Conservation (phyloP, 2,113 vertebrate genomes). For the Ivindomyrus marchei region DNA sequence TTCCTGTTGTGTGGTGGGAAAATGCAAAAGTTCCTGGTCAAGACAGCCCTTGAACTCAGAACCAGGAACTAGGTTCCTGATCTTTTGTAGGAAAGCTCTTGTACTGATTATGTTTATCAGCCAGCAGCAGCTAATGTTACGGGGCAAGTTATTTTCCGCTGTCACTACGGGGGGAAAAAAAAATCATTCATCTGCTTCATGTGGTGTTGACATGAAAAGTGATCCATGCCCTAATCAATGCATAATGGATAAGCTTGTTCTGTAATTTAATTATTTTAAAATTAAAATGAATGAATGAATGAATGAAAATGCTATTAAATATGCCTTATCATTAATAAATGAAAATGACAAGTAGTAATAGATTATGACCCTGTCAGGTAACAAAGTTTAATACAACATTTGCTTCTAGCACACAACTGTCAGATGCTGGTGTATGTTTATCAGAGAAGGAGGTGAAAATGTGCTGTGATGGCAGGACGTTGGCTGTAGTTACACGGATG, state of each 20-base stretch:
- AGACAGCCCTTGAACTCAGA: background rate
- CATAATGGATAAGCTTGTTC: background rate
- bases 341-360: background rate
- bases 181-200: background rate
- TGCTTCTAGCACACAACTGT: background rate
- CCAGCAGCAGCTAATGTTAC: background rate
- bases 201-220: background rate
- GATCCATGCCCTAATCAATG: background rate
- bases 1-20: background rate
- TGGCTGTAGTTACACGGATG: background rate
- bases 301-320: background rate
- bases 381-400: background rate
- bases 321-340: background rate
- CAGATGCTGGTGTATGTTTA: background rate
- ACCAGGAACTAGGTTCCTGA: background rate
- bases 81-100: background rate
- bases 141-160: background rate
- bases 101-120: background rate
- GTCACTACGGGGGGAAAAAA: background rate
- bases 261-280: background rate
- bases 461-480: background rate
- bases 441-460: background rate
- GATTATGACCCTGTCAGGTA: background rate
- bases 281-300: background rate
- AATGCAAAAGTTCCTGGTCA: background rate